Evolutionary conservation across 1,140 invertebrate genomes (phyloP).

Genomic region (Drosophila bocki): DNA sequence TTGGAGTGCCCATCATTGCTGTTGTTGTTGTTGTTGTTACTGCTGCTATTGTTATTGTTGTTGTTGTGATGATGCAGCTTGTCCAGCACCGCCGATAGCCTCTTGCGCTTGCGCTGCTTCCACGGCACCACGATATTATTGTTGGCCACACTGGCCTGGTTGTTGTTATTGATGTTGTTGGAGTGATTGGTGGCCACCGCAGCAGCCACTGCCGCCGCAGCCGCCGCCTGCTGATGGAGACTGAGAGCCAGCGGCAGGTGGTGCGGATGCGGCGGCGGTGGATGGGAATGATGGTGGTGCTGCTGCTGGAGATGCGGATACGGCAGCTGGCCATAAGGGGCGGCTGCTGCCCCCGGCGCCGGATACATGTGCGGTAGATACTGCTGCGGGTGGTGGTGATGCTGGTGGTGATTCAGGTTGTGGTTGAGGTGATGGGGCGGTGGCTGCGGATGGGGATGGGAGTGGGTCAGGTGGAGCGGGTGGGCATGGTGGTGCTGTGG

Average conservation of each 20-base stretch:
- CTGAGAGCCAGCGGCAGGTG: slow-evolving; percentile 56
- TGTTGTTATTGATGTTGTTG: slow-evolving; percentile 87
- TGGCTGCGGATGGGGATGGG: slow-evolving; percentile 39
- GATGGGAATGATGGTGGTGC: slow-evolving; percentile 15
- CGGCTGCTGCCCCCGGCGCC: slow-evolving; percentile 46
- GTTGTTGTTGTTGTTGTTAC: slow-evolving; percentile 51
- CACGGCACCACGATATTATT: slow-evolving; percentile 86
- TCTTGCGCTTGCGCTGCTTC: slow-evolving; percentile 89
- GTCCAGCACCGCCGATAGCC: slow-evolving; percentile 91
- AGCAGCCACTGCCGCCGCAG: slow-evolving; percentile 67
- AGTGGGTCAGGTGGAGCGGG: slow-evolving; percentile 62
- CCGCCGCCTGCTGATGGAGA: slow-evolving; percentile 59
- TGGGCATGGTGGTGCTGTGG: slow-evolving; percentile 62
- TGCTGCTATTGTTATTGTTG: slow-evolving; percentile 55
- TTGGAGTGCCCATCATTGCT: slow-evolving; percentile 49
- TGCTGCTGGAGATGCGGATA: slow-evolving; percentile 72
- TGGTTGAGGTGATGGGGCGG: slow-evolving; percentile 35
- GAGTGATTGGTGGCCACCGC: slow-evolving; percentile 67
- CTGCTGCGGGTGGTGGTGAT: slow-evolving; percentile 56
- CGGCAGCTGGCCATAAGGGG: slow-evolving; percentile 63
- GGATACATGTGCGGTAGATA: slow-evolving; percentile 60
- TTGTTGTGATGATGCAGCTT: slow-evolving; percentile 87
- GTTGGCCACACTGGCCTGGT: slow-evolving; percentile 87
- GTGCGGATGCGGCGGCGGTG: slow-evolving; percentile 22
- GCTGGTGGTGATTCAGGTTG: slow-evolving; percentile 45